Base-by-base conservation (phyloP, 1,140 invertebrate genomes). In the Drosophila kanapiae region DNA sequence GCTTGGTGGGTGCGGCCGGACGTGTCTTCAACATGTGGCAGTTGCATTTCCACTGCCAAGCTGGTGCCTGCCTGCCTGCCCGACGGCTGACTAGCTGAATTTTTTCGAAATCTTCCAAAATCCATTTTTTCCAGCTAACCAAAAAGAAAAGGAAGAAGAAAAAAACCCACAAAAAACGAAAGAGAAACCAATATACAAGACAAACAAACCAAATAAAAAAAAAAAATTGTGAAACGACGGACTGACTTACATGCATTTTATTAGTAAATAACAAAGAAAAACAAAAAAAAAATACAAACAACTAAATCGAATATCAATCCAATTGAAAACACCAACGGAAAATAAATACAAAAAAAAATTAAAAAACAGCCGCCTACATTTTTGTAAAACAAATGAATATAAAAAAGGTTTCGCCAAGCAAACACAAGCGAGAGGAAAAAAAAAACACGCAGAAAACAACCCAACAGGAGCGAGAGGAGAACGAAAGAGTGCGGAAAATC, bases 241-340 rank as follows among this genome's bases (percentile, higher is more conserved):
- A 88, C 84, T 88, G 84, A 88, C 84, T 88, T 88, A 84, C 85
- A 88, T 88, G 84, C 84, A 88, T 88, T 88, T 88, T 87, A 87
- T 87, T 90, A 87, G 83, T 87, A 87, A 75, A 88, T 88, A 88
- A 85, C 33, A 67, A 75, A 78, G 45, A 60, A 35, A 40, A 27
- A 65, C 31, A 57, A 51, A 29, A 1, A 49, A 47, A 27, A 56
- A 47, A 42, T 9, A 48, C 14, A 29, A 49, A 14, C 31, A 38
- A 64, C 33, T 10, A 60, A 80, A 68, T 35, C 58, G 38, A 83
- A 85, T 81, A 84, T 81, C 78, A 85, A 81, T 85, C 31, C 68
- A 81, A 86, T 78, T 74, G 72, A 83, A 49, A 72, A 82, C 67
- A 75, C 64, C 47, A 56, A 60, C 37, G 33, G 45, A 40, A 38